Evolutionary conservation across 1,140 invertebrate species (phyloP).

Genomic region (Formica selysi): DNA sequence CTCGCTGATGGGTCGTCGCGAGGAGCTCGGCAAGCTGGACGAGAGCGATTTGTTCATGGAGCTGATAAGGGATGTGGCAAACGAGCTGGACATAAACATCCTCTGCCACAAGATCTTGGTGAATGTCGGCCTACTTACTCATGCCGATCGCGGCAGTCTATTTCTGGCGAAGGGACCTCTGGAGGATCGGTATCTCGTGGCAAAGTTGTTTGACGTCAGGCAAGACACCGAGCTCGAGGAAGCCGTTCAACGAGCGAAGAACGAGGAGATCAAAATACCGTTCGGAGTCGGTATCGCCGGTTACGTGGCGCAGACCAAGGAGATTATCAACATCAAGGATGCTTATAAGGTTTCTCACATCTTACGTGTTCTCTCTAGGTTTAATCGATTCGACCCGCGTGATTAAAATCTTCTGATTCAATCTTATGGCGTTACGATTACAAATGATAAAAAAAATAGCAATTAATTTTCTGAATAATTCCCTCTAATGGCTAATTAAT

Average conservation of each 20-base stretch:
- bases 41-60: slow-evolving; percentile 96
- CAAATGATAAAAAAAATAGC: neutral
- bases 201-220: slow-evolving; percentile 97
- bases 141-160: slow-evolving; percentile 94
- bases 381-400: slow-evolving; percentile 1
- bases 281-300: slow-evolving; percentile 97
- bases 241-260: slow-evolving; percentile 89
- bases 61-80: slow-evolving; percentile 96
- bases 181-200: slow-evolving; percentile 92
- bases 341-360: slow-evolving; percentile 91
- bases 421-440: slow-evolving; percentile 4
- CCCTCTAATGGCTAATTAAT: slow-evolving; percentile 10
- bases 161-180: slow-evolving; percentile 94
- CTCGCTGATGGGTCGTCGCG: slow-evolving; percentile 84
- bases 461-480: slow-evolving; percentile 20
- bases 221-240: slow-evolving; percentile 94
- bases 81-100: slow-evolving; percentile 96
- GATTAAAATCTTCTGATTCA: slow-evolving; percentile 6
- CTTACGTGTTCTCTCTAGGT: neutral
- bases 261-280: slow-evolving; percentile 94
- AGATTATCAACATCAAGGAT: slow-evolving; percentile 96
- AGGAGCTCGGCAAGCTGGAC: slow-evolving; percentile 89
- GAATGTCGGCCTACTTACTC: slow-evolving; percentile 95
- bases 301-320: slow-evolving; percentile 94
- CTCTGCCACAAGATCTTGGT: slow-evolving; percentile 97